Evolutionary conservation across 2,888 invertebrate species (phyloP).

Genomic region (Mystacides longicornis): DNA sequence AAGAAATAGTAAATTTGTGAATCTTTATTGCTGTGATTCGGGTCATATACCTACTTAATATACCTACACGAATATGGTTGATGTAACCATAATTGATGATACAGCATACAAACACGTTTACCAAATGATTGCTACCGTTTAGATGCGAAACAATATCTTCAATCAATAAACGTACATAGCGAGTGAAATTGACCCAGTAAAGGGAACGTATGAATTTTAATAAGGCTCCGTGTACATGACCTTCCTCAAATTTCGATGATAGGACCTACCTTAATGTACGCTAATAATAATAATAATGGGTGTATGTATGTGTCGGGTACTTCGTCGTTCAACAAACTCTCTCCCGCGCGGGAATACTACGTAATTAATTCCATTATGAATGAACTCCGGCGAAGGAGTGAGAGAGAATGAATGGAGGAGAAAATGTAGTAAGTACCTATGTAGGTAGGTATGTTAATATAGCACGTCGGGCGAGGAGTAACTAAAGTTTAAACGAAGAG

Average conservation of each 20-base stretch:
- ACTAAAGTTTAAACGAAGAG: background rate
- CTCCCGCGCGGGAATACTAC: constrained; percentile 16
- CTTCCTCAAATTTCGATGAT: constrained; percentile 16
- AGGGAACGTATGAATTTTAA: constrained; percentile 11
- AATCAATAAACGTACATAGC: too few species aligned
- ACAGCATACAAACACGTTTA: too few species aligned
- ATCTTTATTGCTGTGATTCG: too few species aligned
- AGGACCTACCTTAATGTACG: background rate
- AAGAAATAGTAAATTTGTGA: too few species aligned
- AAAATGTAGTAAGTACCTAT: background rate
- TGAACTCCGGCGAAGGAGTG: constrained; percentile 12
- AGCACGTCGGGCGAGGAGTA: background rate
- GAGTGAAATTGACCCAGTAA: too few species aligned
- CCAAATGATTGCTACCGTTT: too few species aligned
- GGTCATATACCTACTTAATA: too few species aligned
- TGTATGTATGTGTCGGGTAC: background rate
- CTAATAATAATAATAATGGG: background rate
- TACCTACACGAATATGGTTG: too few species aligned
- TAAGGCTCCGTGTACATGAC: constrained; percentile 16
- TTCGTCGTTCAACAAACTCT: constrained; percentile 1
- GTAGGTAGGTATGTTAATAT: background rate
- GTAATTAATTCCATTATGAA: constrained; percentile 27
- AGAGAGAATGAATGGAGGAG: constrained; percentile 9
- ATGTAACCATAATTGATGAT: too few species aligned
- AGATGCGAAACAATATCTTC: too few species aligned